phyloP scores from a whole-genome alignment of 2,797 vertebrate species.

The Oryzias sinensis region DNA sequence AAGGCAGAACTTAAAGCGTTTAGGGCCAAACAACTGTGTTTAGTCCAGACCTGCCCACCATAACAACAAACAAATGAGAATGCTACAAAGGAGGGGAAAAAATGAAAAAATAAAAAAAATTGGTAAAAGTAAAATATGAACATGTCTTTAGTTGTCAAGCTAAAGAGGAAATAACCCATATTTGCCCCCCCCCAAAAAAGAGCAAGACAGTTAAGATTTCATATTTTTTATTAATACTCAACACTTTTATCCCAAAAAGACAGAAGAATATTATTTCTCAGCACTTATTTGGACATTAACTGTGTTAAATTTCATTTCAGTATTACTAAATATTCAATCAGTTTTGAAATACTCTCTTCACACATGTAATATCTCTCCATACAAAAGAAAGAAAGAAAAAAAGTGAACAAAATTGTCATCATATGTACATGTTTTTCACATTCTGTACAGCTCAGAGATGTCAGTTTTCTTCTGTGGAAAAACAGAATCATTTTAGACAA shows the following conservation, averaged over 20 bases:
- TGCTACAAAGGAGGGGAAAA: no score
- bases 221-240: slow-evolving; percentile 83
- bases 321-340: slow-evolving; percentile 83
- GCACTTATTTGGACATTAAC: slow-evolving; percentile 82
- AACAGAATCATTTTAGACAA: slow-evolving; percentile 63
- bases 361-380: slow-evolving; percentile 81
- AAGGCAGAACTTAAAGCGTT: no score
- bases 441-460: slow-evolving; percentile 77
- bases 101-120: neutral
- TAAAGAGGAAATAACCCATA: neutral
- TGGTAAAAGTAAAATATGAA: no score
- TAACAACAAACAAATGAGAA: no score
- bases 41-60: no score
- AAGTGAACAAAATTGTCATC: slow-evolving; percentile 70
- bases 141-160: no score
- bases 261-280: slow-evolving; percentile 85
- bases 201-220: slow-evolving; percentile 59
- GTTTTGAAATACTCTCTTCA: slow-evolving; percentile 79
- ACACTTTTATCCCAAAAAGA: slow-evolving; percentile 87
- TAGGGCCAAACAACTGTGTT: no score
- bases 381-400: slow-evolving; percentile 75
- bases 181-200: slow-evolving; percentile 5
- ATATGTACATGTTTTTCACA: slow-evolving; percentile 81
- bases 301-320: slow-evolving; percentile 80
- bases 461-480: slow-evolving; percentile 57